Conservation (phyloP, 2,797 vertebrate genomes). For the Hirundo rustica region DNA sequence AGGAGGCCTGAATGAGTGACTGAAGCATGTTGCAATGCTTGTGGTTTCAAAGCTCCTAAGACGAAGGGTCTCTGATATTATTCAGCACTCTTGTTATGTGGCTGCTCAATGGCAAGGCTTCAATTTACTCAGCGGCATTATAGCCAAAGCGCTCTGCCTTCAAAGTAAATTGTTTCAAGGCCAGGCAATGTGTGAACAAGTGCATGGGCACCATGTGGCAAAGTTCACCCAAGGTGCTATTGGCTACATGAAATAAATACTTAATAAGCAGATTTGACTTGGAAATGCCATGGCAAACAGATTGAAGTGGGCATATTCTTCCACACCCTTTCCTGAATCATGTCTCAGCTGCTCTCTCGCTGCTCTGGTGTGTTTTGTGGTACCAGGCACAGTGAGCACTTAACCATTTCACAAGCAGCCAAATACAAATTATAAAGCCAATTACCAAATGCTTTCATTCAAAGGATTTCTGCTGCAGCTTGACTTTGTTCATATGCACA, state of each 20-base stretch:
- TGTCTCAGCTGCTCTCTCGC: conserved; percentile 5
- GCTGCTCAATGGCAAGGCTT: neutral
- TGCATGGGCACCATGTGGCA: neutral
- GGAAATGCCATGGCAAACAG: neutral
- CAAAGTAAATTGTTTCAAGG: neutral
- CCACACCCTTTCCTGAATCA: neutral
- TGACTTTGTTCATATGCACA: neutral
- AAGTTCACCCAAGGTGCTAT: neutral
- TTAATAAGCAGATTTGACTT: conserved; percentile 40
- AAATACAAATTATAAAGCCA: conserved; percentile 24
- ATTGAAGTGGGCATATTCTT: conserved; percentile 17
- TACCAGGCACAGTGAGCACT: conserved; percentile 17
- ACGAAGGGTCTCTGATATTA: neutral
- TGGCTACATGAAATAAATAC: neutral
- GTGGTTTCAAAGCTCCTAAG: neutral
- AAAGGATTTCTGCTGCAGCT: conserved; percentile 17
- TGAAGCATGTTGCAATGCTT: conserved; percentile 13
- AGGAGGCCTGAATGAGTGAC: neutral
- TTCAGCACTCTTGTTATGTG: neutral
- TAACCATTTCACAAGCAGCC: conserved; percentile 26
- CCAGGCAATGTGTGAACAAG: neutral
- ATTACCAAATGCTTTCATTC: conserved; percentile 37
- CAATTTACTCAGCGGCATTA: neutral
- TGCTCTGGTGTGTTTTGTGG: neutral
- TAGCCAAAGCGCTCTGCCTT: neutral